phyloP scores from a whole-genome alignment of 1,140 invertebrate genomes.

The Popillia japonica region DNA sequence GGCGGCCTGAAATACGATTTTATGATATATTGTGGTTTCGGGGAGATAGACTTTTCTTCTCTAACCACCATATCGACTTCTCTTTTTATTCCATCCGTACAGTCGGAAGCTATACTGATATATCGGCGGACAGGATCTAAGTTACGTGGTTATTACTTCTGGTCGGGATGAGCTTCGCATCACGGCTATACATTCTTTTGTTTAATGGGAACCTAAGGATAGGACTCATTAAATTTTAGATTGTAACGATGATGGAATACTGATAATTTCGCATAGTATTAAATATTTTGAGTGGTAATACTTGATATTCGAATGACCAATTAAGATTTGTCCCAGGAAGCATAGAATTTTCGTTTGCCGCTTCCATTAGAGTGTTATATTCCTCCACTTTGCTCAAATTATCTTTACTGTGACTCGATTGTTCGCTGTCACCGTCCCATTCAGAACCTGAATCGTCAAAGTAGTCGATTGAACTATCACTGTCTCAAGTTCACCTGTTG shows the following conservation, averaged over 20 bases:
- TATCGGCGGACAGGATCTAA: background rate
- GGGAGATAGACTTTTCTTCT: conserved; percentile 13
- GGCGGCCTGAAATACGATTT: conserved; percentile 27
- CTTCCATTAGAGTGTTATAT: too few species aligned
- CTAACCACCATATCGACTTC: conserved; percentile 18
- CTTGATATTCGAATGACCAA: too few species aligned
- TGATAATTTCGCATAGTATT: too few species aligned
- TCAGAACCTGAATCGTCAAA: too few species aligned
- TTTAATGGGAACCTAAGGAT: background rate
- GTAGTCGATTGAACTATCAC: too few species aligned
- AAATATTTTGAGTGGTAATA: too few species aligned
- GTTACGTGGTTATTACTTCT: conserved; percentile 7
- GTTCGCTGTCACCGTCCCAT: too few species aligned
- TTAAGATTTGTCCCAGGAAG: too few species aligned
- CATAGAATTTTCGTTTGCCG: too few species aligned
- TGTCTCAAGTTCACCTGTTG: too few species aligned
- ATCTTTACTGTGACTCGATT: too few species aligned
- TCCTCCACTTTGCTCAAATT: too few species aligned
- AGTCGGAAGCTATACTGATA: background rate
- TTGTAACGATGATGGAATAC: background rate
- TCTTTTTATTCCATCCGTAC: conserved; percentile 14
- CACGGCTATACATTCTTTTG: background rate
- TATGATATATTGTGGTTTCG: conserved; percentile 35
- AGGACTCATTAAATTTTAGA: background rate
- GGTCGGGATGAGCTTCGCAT: background rate